phyloP scores from a whole-genome alignment of 2,113 vertebrate genomes.

The Sminthopsis crassicaudata region DNA sequence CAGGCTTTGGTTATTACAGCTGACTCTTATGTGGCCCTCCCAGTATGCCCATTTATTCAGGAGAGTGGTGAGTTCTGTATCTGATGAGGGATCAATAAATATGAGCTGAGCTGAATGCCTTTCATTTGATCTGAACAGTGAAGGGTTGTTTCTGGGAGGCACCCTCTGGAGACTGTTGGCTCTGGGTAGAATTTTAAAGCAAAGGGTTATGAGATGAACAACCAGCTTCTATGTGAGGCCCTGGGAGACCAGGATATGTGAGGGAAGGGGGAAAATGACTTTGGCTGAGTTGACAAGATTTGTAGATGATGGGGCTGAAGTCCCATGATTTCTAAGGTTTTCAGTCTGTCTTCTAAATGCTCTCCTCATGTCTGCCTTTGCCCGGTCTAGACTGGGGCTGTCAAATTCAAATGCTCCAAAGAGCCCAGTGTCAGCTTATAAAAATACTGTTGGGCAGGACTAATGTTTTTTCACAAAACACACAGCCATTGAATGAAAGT shows the following conservation, averaged over 20 bases:
- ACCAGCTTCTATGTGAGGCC: neutral
- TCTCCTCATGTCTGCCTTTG: neutral
- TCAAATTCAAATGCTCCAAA: neutral
- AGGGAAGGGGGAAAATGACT: neutral
- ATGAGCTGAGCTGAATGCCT: conserved; percentile 25
- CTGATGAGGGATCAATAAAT: conserved; percentile 2
- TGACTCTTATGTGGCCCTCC: neutral
- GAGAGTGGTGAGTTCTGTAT: conserved; percentile 18
- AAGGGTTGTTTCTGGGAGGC: conserved; percentile 17
- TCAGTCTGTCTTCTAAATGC: conserved; percentile 1
- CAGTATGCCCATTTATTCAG: neutral
- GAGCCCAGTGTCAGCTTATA: neutral
- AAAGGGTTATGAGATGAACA: neutral
- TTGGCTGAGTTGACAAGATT: neutral
- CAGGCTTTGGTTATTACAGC: neutral
- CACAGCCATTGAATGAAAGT: conserved; percentile 14
- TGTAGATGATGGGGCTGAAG: neutral
- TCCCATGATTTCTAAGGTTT: neutral
- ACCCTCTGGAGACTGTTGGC: neutral
- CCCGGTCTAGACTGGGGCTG: neutral
- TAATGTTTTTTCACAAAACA: conserved; percentile 49
- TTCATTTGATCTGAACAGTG: neutral
- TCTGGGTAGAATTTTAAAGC: conserved; percentile 41
- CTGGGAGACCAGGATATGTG: neutral
- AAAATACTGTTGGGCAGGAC: conserved; percentile 23